These are phyloP conservation scores for Caerostris extrusa DNA, from an alignment of 1,140 invertebrate genomes.

Conservation along the genomic window DNA sequence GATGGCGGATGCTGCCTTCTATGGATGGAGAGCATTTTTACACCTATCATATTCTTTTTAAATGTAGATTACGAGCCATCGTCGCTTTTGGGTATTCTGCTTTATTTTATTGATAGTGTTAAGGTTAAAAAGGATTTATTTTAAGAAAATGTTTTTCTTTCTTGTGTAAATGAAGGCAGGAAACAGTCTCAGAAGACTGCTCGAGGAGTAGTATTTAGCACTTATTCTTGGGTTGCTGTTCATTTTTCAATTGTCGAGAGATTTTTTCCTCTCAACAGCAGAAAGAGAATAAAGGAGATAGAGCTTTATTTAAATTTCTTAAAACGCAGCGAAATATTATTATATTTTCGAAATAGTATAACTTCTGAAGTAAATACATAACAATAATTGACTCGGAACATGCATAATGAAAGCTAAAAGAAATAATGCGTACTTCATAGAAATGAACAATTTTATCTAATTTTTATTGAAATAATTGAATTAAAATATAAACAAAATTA, in stretches of 20 bases:
- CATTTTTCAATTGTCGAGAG: neutral
- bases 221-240: neutral
- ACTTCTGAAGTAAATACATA: no score
- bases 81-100: neutral
- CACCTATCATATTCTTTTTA: neutral
- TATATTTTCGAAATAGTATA: no score
- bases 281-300: neutral
- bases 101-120: neutral
- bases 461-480: no score
- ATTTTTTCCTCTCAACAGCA: neutral
- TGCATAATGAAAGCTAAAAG: no score
- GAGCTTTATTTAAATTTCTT: neutral
- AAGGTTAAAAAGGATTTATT: fast-evolving
- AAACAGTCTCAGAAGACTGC: neutral
- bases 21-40: neutral
- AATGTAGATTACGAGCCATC: neutral
- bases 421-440: no score
- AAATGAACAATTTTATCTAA: no score
- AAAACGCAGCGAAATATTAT: neutral
- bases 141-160: neutral
- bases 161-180: neutral
- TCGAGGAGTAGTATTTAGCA: neutral
- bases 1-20: neutral
- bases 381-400: no score
- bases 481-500: no score